Percentiles rank a stretch among this genome's conserved stretches.
Conservation (phyloP, 1,140 invertebrate species). For the Trissolcus basalis region DNA sequence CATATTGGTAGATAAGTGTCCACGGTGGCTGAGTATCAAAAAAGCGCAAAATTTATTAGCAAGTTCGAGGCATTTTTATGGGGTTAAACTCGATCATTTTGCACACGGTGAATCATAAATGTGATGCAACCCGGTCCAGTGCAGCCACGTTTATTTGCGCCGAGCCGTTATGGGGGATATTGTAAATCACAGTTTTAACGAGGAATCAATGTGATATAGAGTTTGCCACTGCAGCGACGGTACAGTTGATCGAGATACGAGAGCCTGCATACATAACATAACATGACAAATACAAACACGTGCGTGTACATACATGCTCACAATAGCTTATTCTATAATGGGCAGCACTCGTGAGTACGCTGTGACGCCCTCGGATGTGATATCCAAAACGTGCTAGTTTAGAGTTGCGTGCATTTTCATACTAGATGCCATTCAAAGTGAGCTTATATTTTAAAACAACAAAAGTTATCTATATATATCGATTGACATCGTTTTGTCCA, state of each 20-base stretch:
- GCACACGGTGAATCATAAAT: slow-evolving; percentile 40
- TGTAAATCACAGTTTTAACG: slow-evolving; percentile 65
- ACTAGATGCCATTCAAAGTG: neutral
- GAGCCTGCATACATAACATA: slow-evolving; percentile 41
- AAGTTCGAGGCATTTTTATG: slow-evolving; percentile 24
- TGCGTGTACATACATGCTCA: slow-evolving; percentile 11
- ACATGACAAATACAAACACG: slow-evolving; percentile 33
- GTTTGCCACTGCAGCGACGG: slow-evolving; percentile 24
- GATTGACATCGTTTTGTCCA: too few species aligned
- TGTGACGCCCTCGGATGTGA: slow-evolving; percentile 21
- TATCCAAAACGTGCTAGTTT: slow-evolving; percentile 29
- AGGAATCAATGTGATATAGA: slow-evolving; percentile 66
- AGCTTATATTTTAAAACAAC: too few species aligned
- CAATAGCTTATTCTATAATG: slow-evolving; percentile 52
- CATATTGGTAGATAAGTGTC: slow-evolving; percentile 26
- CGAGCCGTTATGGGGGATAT: slow-evolving; percentile 42
- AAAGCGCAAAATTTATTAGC: slow-evolving; percentile 40
- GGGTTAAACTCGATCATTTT: slow-evolving; percentile 32
- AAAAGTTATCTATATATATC: too few species aligned
- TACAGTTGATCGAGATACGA: slow-evolving; percentile 48
- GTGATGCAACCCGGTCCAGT: slow-evolving; percentile 23
- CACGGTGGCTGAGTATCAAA: slow-evolving; percentile 14
- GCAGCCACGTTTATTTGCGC: slow-evolving; percentile 34
- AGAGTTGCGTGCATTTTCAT: slow-evolving; percentile 12
- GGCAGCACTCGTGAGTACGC: slow-evolving; percentile 36